Evolutionary conservation across 1,140 invertebrate genomes (phyloP), one percentile per base, ranked within the genome.

Genomic region (Panulirus ornatus): DNA sequence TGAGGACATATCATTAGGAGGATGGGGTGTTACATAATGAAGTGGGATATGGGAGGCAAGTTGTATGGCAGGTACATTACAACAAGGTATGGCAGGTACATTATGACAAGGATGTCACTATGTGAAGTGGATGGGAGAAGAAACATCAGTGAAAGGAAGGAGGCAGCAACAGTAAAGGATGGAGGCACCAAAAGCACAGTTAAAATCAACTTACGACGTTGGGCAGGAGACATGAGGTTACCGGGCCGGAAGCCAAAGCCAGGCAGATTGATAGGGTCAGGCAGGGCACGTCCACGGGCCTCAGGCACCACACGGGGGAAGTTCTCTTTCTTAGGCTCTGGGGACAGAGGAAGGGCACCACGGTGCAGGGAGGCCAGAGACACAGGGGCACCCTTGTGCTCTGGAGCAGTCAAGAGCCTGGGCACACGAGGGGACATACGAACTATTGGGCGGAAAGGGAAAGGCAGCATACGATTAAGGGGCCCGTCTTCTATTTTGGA

Each of bases 381-480:
- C 14, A 78, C 30, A 0, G 42, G 84, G 27, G n/a, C 84, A 1
- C 27, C 19, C 30, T n/a, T 30, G n/a, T n/a, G 38, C 2, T 54
- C 27, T 36, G 44, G n/a, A 19, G 54, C 19, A 16, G 27, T 42
- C 34, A 83, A 34, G 44, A 73, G 19, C 0, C 47, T 34, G 66
- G 73, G 79, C 30, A 89, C 27, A 36, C 88, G 79, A 22, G 88
- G 88, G 16, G 63, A 58, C 38, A 89, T 38, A 1, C 79, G 34
- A 2, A 76, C 42, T 1, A 83, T 5, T 1, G 88, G 88, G 6
- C 71, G 88, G 44, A 89, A 47, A 22, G 63, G 79, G 9, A 82
- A 36, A 3, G 88, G 88, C 0, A 89, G 78, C 88, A 89, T 89
- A 2, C 79, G 42, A 36, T 83, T 27, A 38, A 30, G 51, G 2